Evolutionary conservation across 2,888 invertebrate genomes (phyloP).

Genomic region (Hylaea fasciaria): DNA sequence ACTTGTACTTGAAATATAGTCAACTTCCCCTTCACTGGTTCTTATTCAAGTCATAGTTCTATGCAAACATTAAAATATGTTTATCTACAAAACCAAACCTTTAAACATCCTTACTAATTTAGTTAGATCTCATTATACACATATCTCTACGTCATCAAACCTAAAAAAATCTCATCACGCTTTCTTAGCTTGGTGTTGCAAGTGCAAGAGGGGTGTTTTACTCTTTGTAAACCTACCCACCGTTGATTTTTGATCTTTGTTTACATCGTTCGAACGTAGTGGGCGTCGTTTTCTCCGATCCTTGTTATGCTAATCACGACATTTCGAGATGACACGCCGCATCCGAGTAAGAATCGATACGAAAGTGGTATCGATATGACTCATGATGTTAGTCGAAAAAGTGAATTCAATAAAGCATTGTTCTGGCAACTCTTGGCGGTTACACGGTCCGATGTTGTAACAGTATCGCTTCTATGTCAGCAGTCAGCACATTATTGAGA

Average conservation of each 20-base stretch:
- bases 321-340: slow-evolving; percentile 55
- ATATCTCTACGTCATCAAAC: slow-evolving; percentile 17
- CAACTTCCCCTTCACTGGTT: too few species aligned
- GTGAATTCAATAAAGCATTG: slow-evolving; percentile 41
- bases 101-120: background rate
- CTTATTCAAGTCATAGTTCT: too few species aligned
- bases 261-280: slow-evolving; percentile 36
- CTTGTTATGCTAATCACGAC: slow-evolving; percentile 61
- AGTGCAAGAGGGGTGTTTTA: slow-evolving; percentile 10
- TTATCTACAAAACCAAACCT: too few species aligned
- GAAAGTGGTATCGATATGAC: slow-evolving; percentile 62
- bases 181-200: slow-evolving; percentile 17
- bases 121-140: background rate
- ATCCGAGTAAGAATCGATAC: slow-evolving; percentile 55
- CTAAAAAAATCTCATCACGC: slow-evolving; percentile 6
- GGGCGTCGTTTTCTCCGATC: slow-evolving; percentile 47
- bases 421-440: slow-evolving; percentile 29
- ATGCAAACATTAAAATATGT: too few species aligned
- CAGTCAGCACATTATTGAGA: background rate
- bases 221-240: slow-evolving; percentile 4
- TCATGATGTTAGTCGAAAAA: slow-evolving; percentile 44
- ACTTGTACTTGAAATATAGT: too few species aligned
- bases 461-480: background rate
- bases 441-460: slow-evolving; percentile 22
- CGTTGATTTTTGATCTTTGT: slow-evolving; percentile 38